Percentiles rank a stretch among this genome's conserved stretches.
Evolutionary conservation across 2,888 invertebrate genomes (phyloP).

Genomic region (Nomada ferruginata): DNA sequence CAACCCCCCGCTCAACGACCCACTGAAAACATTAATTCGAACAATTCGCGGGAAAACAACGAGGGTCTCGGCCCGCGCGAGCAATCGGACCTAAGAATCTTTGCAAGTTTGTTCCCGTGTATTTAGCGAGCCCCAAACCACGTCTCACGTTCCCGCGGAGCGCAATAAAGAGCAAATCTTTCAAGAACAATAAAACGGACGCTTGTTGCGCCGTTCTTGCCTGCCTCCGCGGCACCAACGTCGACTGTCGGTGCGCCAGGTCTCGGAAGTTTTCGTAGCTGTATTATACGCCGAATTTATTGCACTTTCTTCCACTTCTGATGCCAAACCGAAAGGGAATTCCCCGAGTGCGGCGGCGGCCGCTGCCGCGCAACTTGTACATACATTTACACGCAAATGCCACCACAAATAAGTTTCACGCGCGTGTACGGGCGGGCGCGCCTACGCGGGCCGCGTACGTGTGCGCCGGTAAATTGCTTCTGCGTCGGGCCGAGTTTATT

Average conservation of each 20-base stretch:
- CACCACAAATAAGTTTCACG: slow-evolving; percentile 43
- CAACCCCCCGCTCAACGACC: neutral
- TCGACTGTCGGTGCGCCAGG: slow-evolving; percentile 37
- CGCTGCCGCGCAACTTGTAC: slow-evolving; percentile 46
- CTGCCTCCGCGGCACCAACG: slow-evolving; percentile 35
- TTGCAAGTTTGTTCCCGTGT: slow-evolving; percentile 23
- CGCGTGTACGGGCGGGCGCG: slow-evolving; percentile 14
- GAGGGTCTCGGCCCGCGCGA: neutral
- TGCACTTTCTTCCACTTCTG: slow-evolving; percentile 77
- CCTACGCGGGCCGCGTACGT: slow-evolving; percentile 11
- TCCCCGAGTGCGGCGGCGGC: slow-evolving; percentile 33
- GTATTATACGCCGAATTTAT: slow-evolving; percentile 75
- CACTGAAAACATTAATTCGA: neutral
- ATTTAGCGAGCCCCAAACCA: slow-evolving; percentile 26
- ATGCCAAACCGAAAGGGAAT: slow-evolving; percentile 78
- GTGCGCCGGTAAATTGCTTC: slow-evolving; percentile 67
- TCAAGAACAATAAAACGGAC: slow-evolving; percentile 65
- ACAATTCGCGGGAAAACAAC: neutral
- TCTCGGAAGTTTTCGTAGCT: slow-evolving; percentile 66
- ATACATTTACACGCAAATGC: slow-evolving; percentile 50
- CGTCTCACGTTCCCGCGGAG: neutral
- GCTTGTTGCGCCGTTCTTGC: slow-evolving; percentile 69
- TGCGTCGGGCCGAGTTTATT: slow-evolving; percentile 75
- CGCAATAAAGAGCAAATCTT: slow-evolving; percentile 50
- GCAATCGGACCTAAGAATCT: slow-evolving; percentile 14